Evolutionary conservation across 2,113 vertebrate species (phyloP).

Genomic region (Asarcornis scutulata): DNA sequence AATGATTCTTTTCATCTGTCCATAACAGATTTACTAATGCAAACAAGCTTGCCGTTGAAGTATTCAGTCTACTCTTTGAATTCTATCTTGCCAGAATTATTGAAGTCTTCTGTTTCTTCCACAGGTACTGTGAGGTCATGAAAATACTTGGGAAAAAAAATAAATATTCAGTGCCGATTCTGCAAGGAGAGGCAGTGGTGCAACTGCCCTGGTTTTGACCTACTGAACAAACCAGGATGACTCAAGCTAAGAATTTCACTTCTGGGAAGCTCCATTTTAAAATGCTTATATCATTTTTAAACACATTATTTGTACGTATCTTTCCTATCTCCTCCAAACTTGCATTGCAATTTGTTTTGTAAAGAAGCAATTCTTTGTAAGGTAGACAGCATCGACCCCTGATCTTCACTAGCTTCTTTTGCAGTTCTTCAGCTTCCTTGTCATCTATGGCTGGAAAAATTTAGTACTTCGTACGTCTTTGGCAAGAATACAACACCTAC

Average conservation of each 20-base stretch:
- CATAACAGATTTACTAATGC: not conserved
- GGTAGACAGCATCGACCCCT: not conserved
- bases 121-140: not conserved
- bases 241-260: not conserved
- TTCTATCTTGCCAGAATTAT: not conserved
- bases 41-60: not conserved
- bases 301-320: rapidly evolving
- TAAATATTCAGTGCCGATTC: not conserved
- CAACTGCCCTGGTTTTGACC: not conserved
- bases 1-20: not conserved
- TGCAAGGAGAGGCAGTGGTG: not conserved
- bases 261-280: not conserved
- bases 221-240: not conserved
- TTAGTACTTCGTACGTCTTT: not conserved
- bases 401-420: not conserved
- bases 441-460: not conserved
- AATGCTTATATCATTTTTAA: not conserved
- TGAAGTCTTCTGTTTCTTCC: not conserved
- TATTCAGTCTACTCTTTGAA: not conserved
- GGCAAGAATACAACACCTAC: not conserved
- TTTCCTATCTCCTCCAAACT: not conserved
- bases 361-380: not conserved
- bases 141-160: not conserved
- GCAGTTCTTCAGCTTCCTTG: not conserved
- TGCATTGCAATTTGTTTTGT: not conserved